Percentiles rank a stretch among this genome's conserved stretches.
These are phyloP conservation scores for Subacronicta megacephala DNA, from an alignment of 2,888 invertebrate species.

Conservation along the genomic window DNA sequence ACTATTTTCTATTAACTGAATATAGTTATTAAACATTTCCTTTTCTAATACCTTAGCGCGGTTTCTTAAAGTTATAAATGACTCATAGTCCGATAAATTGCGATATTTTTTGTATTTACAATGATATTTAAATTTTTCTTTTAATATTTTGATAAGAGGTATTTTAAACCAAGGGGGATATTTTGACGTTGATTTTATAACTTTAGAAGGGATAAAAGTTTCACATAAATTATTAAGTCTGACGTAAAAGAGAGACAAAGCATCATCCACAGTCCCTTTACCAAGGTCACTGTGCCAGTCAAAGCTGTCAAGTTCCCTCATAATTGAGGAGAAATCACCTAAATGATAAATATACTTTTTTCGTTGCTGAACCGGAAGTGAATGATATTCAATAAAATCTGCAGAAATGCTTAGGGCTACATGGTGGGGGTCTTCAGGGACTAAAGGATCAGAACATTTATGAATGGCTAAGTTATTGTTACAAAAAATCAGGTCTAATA, in stretches of 20 bases:
- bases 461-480: constrained; percentile 1
- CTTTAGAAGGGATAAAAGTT: constrained; percentile 4
- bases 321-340: constrained; percentile 12
- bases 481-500: constrained; percentile 7
- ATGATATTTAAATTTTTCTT: constrained; percentile 30
- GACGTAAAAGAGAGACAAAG: constrained; percentile 8
- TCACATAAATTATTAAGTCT: constrained; percentile 6
- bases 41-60: constrained; percentile 7
- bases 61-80: constrained; percentile 13
- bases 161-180: constrained; percentile 19
- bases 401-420: neutral
- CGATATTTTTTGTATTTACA: constrained; percentile 20
- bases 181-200: constrained; percentile 3
- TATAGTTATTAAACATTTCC: constrained; percentile 19
- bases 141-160: constrained; percentile 27
- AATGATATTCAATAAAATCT: constrained; percentile 6
- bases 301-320: constrained; percentile 1
- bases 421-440: constrained; percentile 20
- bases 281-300: constrained; percentile 10
- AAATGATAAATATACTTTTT: constrained; percentile 8
- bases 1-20: neutral
- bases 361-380: neutral
- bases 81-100: constrained; percentile 14
- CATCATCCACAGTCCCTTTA: constrained; percentile 9
- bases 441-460: constrained; percentile 4